Percentiles rank a stretch among this genome's conserved stretches.
These are phyloP conservation scores for Pangasius djambal DNA, from an alignment of 2,797 vertebrate genomes.

Conservation along the genomic window DNA sequence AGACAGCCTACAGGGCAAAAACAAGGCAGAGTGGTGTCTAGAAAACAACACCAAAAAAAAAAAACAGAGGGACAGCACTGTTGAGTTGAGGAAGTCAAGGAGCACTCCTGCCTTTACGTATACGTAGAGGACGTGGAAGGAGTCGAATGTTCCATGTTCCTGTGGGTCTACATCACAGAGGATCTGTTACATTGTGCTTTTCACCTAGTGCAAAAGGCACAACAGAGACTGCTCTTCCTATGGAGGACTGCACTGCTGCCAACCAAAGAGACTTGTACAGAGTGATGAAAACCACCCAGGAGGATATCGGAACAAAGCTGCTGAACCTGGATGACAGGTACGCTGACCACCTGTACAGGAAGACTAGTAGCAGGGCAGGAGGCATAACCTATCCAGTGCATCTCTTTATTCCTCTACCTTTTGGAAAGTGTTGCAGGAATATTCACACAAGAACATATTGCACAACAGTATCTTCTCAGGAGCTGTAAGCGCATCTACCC, in stretches of 20 bases:
- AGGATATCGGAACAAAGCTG: not conserved
- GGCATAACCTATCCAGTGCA: too few relatives aligned
- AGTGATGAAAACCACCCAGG: not conserved
- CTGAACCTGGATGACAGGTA: not conserved
- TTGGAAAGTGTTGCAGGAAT: not conserved
- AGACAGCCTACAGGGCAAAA: not conserved
- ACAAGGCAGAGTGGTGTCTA: not conserved
- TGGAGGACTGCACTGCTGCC: not conserved
- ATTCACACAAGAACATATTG: not conserved
- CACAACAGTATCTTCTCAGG: not conserved
- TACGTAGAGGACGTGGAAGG: not conserved
- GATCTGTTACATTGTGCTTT: not conserved
- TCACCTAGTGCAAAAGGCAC: not conserved
- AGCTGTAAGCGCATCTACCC: not conserved
- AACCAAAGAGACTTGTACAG: slow-evolving; percentile 1
- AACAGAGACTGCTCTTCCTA: not conserved
- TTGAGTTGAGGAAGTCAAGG: not conserved
- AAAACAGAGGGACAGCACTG: not conserved
- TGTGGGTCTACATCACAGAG: not conserved
- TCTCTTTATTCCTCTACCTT: not conserved
- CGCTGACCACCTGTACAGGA: not conserved
- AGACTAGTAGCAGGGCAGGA: too few relatives aligned
- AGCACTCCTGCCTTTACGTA: not conserved
- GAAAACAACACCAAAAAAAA: not conserved
- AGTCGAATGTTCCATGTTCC: not conserved